These are phyloP conservation scores for Drosophila persimilis DNA, from an alignment of 1,140 invertebrate species.

Conservation along the genomic window DNA sequence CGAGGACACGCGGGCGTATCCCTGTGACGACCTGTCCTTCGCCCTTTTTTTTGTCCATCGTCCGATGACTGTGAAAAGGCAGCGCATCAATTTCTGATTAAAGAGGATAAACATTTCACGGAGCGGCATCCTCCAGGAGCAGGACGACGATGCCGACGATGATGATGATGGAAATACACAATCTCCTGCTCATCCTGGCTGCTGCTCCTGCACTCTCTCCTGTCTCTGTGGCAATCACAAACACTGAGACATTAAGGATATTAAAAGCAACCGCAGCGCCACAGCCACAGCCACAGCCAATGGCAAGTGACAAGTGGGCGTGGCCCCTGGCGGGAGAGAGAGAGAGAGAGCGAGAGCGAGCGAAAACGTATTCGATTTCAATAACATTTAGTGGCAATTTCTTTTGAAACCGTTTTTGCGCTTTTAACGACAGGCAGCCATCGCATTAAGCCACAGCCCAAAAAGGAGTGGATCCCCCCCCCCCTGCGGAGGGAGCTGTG, in stretches of 20 bases:
- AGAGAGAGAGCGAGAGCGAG: slow-evolving; percentile 2
- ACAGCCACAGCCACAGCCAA: not conserved
- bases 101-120: slow-evolving; percentile 50
- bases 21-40: not conserved
- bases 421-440: slow-evolving; percentile 61
- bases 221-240: slow-evolving; percentile 11
- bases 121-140: slow-evolving; percentile 24
- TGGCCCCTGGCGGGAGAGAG: not conserved
- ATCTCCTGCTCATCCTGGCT: too few relatives aligned
- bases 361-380: slow-evolving; percentile 68
- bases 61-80: slow-evolving; percentile 25
- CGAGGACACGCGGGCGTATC: slow-evolving; percentile 6
- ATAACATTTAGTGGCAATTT: slow-evolving; percentile 77
- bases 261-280: slow-evolving; percentile 41
- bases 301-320: slow-evolving; percentile 37
- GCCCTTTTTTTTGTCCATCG: too few relatives aligned
- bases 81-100: slow-evolving; percentile 69
- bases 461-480: slow-evolving; percentile 8
- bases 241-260: slow-evolving; percentile 45
- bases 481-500: too few relatives aligned
- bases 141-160: not conserved
- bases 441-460: slow-evolving; percentile 46
- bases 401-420: slow-evolving; percentile 48
- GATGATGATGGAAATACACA: not conserved
- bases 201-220: slow-evolving; percentile 2